Percentiles rank a stretch among this genome's conserved stretches.
Evolutionary conservation across 2,888 invertebrate species (phyloP).

Genomic region (Leucozona laternaria): DNA sequence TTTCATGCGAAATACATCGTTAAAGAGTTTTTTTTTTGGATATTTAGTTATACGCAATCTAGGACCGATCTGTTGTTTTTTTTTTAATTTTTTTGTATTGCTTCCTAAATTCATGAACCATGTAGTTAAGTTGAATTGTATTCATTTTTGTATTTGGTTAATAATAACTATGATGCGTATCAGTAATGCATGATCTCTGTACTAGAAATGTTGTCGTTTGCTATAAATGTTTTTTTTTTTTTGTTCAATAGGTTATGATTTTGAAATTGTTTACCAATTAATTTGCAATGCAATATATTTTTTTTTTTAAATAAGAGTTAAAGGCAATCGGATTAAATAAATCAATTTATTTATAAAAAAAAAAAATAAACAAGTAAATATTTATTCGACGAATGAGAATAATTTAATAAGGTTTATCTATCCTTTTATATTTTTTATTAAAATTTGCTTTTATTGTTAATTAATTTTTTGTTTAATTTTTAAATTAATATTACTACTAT

Average conservation of each 20-base stretch:
- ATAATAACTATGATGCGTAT: conserved; percentile 45
- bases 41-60: conserved; percentile 49
- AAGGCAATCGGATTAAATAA: conserved; percentile 50
- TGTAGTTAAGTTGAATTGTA: conserved; percentile 61
- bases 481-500: conserved; percentile 75
- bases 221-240: conserved; percentile 41
- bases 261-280: conserved; percentile 53
- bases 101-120: conserved; percentile 64
- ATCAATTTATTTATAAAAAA: conserved; percentile 16
- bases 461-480: conserved; percentile 65
- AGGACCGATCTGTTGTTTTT: conserved; percentile 58
- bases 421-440: conserved; percentile 32
- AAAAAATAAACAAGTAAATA: conserved; percentile 19
- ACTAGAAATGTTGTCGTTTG: conserved; percentile 61
- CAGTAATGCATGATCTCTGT: conserved; percentile 42
- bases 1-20: conserved; percentile 49
- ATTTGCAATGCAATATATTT: conserved; percentile 24
- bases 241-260: conserved; percentile 50
- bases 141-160: conserved; percentile 49
- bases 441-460: conserved; percentile 59
- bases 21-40: conserved; percentile 35
- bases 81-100: conserved; percentile 1
- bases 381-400: conserved; percentile 60
- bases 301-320: conserved; percentile 38
- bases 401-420: conserved; percentile 34